A percentile compares a stretch with the other conserved stretches of the same genome.
These are phyloP conservation scores for Limenitis camilla DNA, from an alignment of 2,888 invertebrate genomes.

Conservation along the genomic window DNA sequence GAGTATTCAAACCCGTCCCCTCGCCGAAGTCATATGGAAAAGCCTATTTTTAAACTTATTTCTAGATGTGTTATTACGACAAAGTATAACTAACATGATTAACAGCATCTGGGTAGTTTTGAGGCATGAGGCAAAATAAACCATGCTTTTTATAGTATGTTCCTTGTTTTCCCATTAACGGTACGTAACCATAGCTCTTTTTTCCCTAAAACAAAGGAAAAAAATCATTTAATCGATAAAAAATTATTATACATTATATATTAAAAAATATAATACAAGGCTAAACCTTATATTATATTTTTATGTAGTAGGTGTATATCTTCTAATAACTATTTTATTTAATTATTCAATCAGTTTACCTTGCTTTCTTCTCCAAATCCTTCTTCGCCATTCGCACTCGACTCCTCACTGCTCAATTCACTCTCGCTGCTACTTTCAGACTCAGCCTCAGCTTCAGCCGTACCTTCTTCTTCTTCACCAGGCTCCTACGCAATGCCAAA, in stretches of 20 bases:
- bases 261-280: too few relatives aligned
- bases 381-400: constrained; percentile 41
- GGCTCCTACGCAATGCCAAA: constrained; percentile 2
- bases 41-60: too few relatives aligned
- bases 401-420: constrained; percentile 32
- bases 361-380: constrained; percentile 42
- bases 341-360: constrained; percentile 34
- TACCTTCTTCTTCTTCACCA: constrained; percentile 28
- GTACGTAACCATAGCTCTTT: constrained; percentile 51
- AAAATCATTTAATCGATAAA: too few relatives aligned
- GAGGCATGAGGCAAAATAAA: constrained; percentile 89
- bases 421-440: constrained; percentile 32
- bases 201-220: constrained; percentile 47
- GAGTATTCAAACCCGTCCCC: too few relatives aligned
- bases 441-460: constrained; percentile 35
- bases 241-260: not conserved
- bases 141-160: constrained; percentile 82
- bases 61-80: not conserved
- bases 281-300: too few relatives aligned
- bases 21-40: too few relatives aligned
- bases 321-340: too few relatives aligned
- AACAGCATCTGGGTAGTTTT: constrained; percentile 93
- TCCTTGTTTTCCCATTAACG: constrained; percentile 81
- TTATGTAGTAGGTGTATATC: too few relatives aligned
- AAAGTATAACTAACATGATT: constrained; percentile 79